Percentiles rank a stretch among this genome's conserved stretches.
Conservation (phyloP, 1,140 invertebrate species). For the Trissolcus basalis region DNA sequence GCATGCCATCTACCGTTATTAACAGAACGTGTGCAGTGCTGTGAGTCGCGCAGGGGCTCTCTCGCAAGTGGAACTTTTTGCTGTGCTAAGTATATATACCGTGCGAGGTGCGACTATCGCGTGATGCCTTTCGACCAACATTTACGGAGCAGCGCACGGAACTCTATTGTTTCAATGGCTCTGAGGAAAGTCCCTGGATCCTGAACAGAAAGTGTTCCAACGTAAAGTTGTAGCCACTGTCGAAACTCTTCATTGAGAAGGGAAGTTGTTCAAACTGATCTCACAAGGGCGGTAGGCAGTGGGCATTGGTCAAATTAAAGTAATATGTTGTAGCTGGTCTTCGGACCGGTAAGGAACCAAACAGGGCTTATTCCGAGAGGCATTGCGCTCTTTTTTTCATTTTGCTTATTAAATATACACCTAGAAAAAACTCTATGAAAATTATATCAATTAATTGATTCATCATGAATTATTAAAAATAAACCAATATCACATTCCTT, state of each 20-base stretch:
- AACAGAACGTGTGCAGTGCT: too few species aligned
- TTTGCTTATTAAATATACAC: too few species aligned
- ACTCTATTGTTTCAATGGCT: conserved; percentile 55
- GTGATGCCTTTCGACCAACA: conserved; percentile 41
- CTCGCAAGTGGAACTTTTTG: conserved; percentile 12
- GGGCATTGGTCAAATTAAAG: conserved; percentile 65
- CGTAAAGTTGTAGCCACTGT: conserved; percentile 58
- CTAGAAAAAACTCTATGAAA: too few species aligned
- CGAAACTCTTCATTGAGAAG: conserved; percentile 40
- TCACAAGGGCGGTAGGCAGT: conserved; percentile 42
- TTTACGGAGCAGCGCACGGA: conserved; percentile 42
- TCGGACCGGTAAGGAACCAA: conserved; percentile 42
- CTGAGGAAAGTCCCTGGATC: conserved; percentile 67
- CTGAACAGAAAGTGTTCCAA: conserved; percentile 63
- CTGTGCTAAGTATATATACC: conserved; percentile 26
- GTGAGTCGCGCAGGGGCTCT: conserved; percentile 15
- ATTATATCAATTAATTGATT: too few species aligned
- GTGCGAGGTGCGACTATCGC: background rate
- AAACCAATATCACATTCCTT: too few species aligned
- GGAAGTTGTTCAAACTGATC: conserved; percentile 58
- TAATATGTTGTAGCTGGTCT: conserved; percentile 43
- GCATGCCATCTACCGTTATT: too few species aligned
- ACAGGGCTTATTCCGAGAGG: conserved; percentile 63
- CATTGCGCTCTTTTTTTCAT: conserved; percentile 44
- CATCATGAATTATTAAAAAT: too few species aligned